Evolutionary conservation across 2,797 vertebrate species (phyloP).

Genomic region (Tadarida brasiliensis): DNA sequence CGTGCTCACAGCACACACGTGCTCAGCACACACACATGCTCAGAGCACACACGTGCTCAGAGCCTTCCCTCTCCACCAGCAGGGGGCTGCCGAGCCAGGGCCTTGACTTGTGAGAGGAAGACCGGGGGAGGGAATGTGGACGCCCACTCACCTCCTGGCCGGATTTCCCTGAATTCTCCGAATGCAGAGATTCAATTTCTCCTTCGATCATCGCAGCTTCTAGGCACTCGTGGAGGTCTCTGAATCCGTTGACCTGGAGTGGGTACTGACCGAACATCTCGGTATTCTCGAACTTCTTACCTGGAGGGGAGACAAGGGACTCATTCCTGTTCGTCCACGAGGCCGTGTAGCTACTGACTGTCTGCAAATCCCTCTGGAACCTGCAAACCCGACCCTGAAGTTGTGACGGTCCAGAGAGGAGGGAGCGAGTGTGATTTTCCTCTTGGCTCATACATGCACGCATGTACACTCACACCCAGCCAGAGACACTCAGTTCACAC

Average conservation of each 20-base stretch:
- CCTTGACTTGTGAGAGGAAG: not conserved
- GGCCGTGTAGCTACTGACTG: not conserved
- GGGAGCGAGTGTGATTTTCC: not conserved
- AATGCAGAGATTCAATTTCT: slow-evolving; percentile 98
- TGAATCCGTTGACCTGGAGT: slow-evolving; percentile 98
- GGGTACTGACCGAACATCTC: slow-evolving; percentile 99
- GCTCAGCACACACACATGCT: no score
- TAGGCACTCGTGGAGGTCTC: slow-evolving; percentile 99
- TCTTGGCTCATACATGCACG: not conserved
- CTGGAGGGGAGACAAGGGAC: slow-evolving; percentile 85
- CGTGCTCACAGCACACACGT: no score
- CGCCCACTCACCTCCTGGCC: slow-evolving; percentile 95
- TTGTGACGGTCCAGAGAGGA: not conserved
- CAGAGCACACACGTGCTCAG: no score
- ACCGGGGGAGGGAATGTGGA: not conserved
- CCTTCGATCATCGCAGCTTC: slow-evolving; percentile 99
- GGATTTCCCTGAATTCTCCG: slow-evolving; percentile 96
- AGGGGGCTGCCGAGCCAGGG: slow-evolving; percentile 70
- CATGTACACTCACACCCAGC: not conserved
- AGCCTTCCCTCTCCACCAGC: no score
- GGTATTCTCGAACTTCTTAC: slow-evolving; percentile 99
- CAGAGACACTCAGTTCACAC: not conserved
- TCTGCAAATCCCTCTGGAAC: not conserved
- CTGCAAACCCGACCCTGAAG: not conserved
- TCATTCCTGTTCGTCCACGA: not conserved